Evolutionary conservation across 2,888 invertebrate genomes (phyloP), one percentile per base, ranked within the genome.

Genomic region (Erannis defoliaria): DNA sequence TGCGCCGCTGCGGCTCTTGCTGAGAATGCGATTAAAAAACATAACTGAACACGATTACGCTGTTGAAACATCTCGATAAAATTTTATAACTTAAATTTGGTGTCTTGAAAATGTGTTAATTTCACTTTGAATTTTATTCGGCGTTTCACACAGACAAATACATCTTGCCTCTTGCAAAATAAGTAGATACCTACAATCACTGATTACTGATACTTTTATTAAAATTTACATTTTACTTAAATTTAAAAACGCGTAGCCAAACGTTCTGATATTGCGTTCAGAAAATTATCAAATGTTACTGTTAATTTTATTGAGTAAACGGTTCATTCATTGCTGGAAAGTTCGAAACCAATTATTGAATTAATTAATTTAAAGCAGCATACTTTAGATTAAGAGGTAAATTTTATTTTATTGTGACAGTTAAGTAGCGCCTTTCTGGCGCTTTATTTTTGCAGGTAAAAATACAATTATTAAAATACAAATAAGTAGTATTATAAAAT

Each of bases 11-110:
- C 54, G 75, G 75, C 77, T 74, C 77, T 75, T 72, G 71, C 67
- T 62, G 72, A 76, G 79, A 82, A 84, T 82, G 78, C 78, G 75
- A 82, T 79, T 70, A 81, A 82, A 78, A 42, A 80, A 78, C 68
- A 70, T 75, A 35, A 74, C 66, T 67, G 68, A 74, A 75, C 75
- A 71, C 73, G 78, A 80, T 80, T 78, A 71, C 71, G 68, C 70
- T 73, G 73, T 75, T 73, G 72, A 75, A 81, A 76, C 77, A 74
- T 72, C 43, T 57, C 33, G 35, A 57, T 60, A 38, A 5, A 40
- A 53, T 40, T 55, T 45, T 31, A 3, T 33, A 5, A 33, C n/a
- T 33, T 1, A n/a, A 33, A n/a, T 12, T 4, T n/a, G 2, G 5
- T n/a, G 35, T 43, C 8, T 55, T 53, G 58, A 67, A 63, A 53